phyloP scores from a whole-genome alignment of 2,113 vertebrate species.

The Hemiprocne comata region DNA sequence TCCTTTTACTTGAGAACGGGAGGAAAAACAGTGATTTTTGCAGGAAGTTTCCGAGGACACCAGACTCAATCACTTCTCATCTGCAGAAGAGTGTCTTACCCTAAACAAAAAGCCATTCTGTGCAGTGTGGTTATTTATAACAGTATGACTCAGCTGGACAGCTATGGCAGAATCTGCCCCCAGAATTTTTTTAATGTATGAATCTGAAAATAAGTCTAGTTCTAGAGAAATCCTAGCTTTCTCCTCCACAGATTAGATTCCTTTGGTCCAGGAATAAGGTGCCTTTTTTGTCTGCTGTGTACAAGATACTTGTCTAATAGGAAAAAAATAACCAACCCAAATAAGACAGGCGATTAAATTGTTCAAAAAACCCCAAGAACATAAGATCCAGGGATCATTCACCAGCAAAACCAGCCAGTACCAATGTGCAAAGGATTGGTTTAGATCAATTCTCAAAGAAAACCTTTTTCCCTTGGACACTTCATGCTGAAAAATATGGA shows the following conservation, averaged over 20 bases:
- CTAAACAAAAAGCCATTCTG: not conserved
- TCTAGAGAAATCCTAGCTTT: not conserved
- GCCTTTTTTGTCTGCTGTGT: not conserved
- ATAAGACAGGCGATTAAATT: not conserved
- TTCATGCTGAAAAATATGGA: not conserved
- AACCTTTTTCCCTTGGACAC: not conserved
- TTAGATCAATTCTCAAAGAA: not conserved
- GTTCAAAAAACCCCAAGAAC: not conserved
- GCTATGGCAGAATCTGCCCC: not conserved
- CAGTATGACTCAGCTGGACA: not conserved
- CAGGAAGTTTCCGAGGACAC: not conserved
- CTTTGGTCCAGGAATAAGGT: not conserved
- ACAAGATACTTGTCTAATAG: not conserved
- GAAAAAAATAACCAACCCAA: not conserved
- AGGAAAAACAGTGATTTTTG: not conserved
- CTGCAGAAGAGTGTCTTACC: not conserved
- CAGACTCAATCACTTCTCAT: not conserved
- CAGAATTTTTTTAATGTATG: not conserved
- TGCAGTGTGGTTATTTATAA: not conserved
- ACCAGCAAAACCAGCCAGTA: not conserved
- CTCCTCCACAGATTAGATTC: not conserved
- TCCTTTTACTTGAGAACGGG: not conserved
- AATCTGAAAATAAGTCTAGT: not conserved
- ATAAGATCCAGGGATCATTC: not conserved
- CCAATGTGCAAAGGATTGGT: not conserved